Conservation (phyloP, 2,888 invertebrate genomes). For the Diplolepis rosae region DNA sequence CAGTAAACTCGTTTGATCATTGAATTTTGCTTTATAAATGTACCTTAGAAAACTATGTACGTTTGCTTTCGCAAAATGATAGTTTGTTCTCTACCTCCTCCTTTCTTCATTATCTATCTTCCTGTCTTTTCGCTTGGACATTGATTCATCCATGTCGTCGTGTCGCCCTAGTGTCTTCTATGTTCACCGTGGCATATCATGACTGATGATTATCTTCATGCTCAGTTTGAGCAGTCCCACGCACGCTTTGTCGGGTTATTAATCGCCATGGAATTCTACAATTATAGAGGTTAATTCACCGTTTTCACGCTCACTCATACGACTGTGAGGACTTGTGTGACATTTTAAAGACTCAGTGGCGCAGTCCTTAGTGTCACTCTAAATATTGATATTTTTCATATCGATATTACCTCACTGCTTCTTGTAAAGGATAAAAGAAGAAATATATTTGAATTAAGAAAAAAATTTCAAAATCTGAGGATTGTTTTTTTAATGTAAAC, state of each 20-base stretch:
- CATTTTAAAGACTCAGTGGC: constrained; percentile 9
- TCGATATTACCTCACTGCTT: too few relatives aligned
- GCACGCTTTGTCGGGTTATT: constrained; percentile 66
- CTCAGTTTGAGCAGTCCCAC: constrained; percentile 65
- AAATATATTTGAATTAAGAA: too few relatives aligned
- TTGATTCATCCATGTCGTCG: constrained; percentile 64
- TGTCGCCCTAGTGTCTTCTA: constrained; percentile 53
- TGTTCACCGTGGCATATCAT: constrained; percentile 47
- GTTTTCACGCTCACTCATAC: constrained; percentile 64
- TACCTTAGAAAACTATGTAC: not conserved
- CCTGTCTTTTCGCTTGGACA: constrained; percentile 56
- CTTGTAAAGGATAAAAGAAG: too few relatives aligned
- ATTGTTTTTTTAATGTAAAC: too few relatives aligned
- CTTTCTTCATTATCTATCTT: constrained; percentile 40
- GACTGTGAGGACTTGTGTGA: constrained; percentile 30
- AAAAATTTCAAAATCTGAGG: too few relatives aligned
- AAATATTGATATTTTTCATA: not conserved
- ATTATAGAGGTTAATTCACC: constrained; percentile 65
- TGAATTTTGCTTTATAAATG: not conserved
- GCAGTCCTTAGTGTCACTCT: not conserved
- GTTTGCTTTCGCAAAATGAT: not conserved
- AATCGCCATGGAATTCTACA: constrained; percentile 67
- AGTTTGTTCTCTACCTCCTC: not conserved
- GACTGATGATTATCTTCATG: constrained; percentile 67
- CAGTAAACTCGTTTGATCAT: too few relatives aligned